Conservation (phyloP, 2,113 vertebrate species). For the Tachycineta bicolor region DNA sequence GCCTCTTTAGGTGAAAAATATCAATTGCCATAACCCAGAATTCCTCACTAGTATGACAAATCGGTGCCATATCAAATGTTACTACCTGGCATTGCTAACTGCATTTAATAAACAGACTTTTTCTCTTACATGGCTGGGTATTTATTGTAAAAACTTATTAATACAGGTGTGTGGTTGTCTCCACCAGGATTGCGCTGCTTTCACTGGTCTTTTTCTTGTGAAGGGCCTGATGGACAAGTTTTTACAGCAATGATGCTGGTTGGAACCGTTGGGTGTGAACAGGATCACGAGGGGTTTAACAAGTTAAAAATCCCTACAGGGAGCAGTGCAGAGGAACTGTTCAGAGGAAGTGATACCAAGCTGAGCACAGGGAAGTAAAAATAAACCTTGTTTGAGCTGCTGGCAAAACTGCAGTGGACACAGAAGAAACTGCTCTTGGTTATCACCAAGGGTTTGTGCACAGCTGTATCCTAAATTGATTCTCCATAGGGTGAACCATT, state of each 20-base stretch:
- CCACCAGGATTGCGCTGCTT: background rate
- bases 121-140: background rate
- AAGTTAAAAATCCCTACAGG: background rate
- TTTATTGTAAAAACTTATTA: background rate
- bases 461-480: background rate
- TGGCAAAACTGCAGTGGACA: background rate
- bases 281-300: background rate
- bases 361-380: background rate
- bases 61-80: background rate
- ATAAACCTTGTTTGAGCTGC: background rate
- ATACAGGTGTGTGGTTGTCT: background rate
- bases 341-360: background rate
- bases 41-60: background rate
- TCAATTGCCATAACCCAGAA: background rate
- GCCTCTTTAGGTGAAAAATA: background rate
- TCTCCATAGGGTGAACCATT: background rate
- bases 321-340: background rate
- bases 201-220: background rate
- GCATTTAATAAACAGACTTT: constrained; percentile 24
- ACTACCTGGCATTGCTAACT: background rate
- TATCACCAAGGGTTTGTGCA: background rate
- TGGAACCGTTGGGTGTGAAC: background rate
- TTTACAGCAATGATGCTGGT: fast-evolving
- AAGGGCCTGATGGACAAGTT: background rate
- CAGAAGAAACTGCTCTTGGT: background rate